A percentile compares a stretch with the other conserved stretches of the same genome.
phyloP scores from a whole-genome alignment of 53 echinoderm and acorn worm genomes.

The Stichopus horrens region DNA sequence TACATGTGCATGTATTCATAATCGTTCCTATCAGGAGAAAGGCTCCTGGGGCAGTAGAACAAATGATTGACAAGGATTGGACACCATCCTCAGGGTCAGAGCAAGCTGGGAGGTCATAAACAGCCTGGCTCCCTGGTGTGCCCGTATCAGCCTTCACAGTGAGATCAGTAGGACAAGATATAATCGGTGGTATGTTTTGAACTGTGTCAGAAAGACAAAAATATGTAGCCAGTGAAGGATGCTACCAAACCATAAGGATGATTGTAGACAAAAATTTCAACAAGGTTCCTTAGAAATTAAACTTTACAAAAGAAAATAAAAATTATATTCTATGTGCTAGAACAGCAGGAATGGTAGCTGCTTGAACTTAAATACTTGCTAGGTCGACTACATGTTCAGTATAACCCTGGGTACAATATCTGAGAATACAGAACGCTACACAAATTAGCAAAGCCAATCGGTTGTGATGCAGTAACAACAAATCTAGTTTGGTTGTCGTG shows the following conservation, averaged over 20 bases:
- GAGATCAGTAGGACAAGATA: constrained; percentile 8
- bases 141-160: not conserved
- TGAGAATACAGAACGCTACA: no score
- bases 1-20: not conserved
- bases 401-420: no score
- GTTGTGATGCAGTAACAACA: no score
- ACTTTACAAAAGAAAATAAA: not conserved
- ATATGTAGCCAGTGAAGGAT: not conserved
- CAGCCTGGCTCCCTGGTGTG: not conserved
- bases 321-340: not conserved
- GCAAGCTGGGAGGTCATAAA: not conserved
- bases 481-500: no score
- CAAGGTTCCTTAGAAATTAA: not conserved
- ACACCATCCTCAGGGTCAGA: not conserved
- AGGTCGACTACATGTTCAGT: no score
- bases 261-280: not conserved
- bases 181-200: not conserved
- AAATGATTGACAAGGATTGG: not conserved
- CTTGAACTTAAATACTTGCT: no score
- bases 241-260: not conserved
- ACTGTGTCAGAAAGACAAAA: not conserved
- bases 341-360: no score
- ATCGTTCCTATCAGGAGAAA: not conserved
- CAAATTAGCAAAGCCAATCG: no score
- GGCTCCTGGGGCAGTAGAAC: not conserved